phyloP scores from a whole-genome alignment of 2,797 vertebrate genomes.

The Phalloptychus januarius region DNA sequence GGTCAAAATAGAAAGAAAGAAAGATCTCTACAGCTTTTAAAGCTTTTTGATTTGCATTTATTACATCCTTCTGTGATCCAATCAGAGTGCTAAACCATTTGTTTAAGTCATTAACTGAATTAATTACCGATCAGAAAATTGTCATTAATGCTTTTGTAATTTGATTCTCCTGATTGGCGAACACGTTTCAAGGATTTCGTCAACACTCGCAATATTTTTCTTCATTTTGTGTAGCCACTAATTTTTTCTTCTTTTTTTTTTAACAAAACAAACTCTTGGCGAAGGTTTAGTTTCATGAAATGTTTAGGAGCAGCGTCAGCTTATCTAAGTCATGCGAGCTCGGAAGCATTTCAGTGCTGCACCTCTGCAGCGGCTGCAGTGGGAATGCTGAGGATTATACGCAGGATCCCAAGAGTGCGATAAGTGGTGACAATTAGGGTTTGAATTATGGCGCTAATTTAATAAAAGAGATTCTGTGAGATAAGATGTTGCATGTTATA shows the following conservation, averaged over 20 bases:
- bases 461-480: conserved; percentile 28
- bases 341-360: conserved; percentile 55
- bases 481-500: background rate
- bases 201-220: background rate
- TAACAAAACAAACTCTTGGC: background rate
- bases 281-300: background rate
- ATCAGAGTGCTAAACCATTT: background rate
- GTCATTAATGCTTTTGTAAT: background rate
- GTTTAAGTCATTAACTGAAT: background rate
- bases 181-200: background rate
- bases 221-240: background rate
- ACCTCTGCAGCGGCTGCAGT: conserved; percentile 59
- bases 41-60: background rate
- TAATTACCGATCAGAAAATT: background rate
- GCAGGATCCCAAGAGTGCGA: conserved; percentile 50
- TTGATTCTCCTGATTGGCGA: background rate
- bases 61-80: background rate
- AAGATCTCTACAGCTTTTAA: background rate
- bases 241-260: background rate
- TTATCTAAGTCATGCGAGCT: conserved; percentile 44
- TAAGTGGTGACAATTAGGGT: conserved; percentile 35
- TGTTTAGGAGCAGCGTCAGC: conserved; percentile 23
- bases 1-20: background rate
- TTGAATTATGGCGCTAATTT: conserved; percentile 48
- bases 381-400: conserved; percentile 75